A percentile compares a stretch with the other conserved stretches of the same genome.
Conservation (phyloP, 2,113 vertebrate genomes). For the Pseudorasbora parva region DNA sequence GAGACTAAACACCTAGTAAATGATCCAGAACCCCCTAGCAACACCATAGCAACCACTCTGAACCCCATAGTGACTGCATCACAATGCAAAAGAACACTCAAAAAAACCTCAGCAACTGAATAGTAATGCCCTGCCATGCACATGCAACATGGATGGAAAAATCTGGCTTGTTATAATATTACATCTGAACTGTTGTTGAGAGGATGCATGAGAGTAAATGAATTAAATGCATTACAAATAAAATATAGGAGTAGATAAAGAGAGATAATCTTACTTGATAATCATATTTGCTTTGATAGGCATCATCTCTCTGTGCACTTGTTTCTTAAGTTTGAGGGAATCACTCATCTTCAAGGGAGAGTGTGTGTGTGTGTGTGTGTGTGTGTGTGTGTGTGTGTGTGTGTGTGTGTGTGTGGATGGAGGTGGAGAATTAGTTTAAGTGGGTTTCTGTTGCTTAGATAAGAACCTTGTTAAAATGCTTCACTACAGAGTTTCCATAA, state of each 20-base stretch:
- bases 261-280: constrained; percentile 26
- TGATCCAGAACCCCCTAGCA: background rate
- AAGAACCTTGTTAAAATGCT: constrained; percentile 50
- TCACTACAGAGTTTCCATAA: constrained; percentile 46
- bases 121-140: background rate
- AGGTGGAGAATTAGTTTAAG: constrained; percentile 45
- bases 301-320: background rate
- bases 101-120: constrained; percentile 9
- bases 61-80: background rate
- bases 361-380: background rate
- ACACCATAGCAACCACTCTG: no score
- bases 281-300: constrained; percentile 2
- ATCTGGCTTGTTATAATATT: background rate
- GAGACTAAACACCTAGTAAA: background rate
- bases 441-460: constrained; percentile 39
- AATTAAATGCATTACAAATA: background rate
- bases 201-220: background rate
- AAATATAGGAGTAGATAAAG: constrained; percentile 21
- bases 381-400: constrained; percentile 13
- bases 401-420: constrained; percentile 13
- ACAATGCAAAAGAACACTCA: background rate
- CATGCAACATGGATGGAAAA: background rate
- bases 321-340: constrained; percentile 27
- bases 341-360: constrained; percentile 30
- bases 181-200: background rate